phyloP scores from a whole-genome alignment of 92 coral and sea anemone species.

The Palythoa heliodiscus region DNA sequence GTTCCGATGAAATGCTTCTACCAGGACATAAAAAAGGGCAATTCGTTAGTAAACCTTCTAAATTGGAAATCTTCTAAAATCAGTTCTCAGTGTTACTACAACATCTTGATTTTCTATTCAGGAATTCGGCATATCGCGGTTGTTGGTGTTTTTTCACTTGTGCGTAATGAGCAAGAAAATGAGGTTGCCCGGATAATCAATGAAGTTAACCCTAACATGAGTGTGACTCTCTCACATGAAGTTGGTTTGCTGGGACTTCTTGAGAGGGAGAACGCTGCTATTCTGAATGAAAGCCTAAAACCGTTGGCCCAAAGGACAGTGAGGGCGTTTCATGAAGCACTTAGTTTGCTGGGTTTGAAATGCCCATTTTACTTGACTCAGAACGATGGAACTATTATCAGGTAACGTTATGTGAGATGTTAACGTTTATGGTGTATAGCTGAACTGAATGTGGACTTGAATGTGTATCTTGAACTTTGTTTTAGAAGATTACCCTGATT shows the following conservation, averaged over 20 bases:
- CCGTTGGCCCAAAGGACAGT: conserved; percentile 80
- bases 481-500: too few species aligned
- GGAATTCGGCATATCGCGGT: conserved; percentile 79
- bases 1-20: too few species aligned
- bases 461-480: too few species aligned
- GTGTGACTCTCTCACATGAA: conserved; percentile 83
- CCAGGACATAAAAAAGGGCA: too few species aligned
- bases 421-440: too few species aligned
- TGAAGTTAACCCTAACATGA: conserved; percentile 64
- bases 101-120: conserved; percentile 11
- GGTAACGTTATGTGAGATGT: conserved; percentile 44
- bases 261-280: conserved; percentile 95
- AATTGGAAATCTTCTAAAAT: not conserved
- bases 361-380: conserved; percentile 93
- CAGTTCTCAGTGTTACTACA: not conserved
- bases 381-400: conserved; percentile 95
- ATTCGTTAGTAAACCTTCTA: too few species aligned
- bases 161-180: conserved; percentile 73
- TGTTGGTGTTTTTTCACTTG: conserved; percentile 90
- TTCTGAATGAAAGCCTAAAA: conserved; percentile 90
- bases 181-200: conserved; percentile 65
- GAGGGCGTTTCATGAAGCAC: conserved; percentile 70
- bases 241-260: conserved; percentile 83
- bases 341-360: conserved; percentile 62
- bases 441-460: too few species aligned